Conservation (phyloP, 2,113 vertebrate species). For the Nycticorax nycticorax region DNA sequence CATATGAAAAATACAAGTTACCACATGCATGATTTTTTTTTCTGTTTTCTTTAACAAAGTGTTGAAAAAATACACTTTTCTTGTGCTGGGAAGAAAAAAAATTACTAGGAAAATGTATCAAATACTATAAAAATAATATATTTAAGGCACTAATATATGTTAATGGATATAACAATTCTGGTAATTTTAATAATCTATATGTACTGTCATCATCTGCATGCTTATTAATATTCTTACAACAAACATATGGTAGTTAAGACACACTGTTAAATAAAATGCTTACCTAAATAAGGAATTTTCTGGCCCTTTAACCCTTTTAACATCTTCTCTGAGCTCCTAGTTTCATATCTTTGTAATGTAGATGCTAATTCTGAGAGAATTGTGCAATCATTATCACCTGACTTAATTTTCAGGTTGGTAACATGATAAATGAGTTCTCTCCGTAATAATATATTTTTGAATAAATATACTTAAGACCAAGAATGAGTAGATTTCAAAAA, state of each 20-base stretch:
- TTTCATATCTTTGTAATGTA: background rate
- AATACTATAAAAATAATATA: background rate
- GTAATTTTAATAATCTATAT: background rate
- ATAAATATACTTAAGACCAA: background rate
- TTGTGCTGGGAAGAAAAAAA: background rate
- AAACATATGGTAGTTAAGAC: background rate
- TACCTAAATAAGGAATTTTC: background rate
- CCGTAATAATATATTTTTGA: background rate
- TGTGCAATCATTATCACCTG: background rate
- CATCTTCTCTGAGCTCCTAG: background rate
- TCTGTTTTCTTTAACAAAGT: background rate
- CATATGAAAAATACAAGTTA: background rate
- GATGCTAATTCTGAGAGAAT: background rate
- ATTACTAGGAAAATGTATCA: background rate
- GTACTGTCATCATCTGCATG: background rate
- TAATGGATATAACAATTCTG: background rate
- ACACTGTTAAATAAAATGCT: background rate
- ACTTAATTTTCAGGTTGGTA: background rate
- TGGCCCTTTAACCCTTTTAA: background rate
- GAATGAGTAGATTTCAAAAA: background rate
- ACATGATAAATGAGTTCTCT: background rate
- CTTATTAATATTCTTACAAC: background rate
- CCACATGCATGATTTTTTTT: background rate
- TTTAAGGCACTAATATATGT: background rate
- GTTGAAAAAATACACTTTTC: background rate